Evolutionary conservation across 2,113 vertebrate species (phyloP).

Genomic region (Oceanodroma tethys): DNA sequence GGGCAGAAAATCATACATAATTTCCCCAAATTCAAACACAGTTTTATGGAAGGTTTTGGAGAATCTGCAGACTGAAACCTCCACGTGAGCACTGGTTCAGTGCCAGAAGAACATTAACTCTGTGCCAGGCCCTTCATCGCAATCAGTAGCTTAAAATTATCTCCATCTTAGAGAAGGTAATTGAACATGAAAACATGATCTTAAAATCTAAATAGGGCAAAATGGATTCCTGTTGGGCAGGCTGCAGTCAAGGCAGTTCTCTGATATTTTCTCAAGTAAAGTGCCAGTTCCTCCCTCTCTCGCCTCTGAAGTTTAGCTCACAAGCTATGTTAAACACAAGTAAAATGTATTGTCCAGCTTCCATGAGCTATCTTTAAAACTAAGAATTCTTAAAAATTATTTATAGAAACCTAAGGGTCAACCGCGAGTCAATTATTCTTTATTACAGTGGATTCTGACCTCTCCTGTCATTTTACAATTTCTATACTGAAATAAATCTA

Average conservation of each 20-base stretch:
- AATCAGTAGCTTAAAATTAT: neutral
- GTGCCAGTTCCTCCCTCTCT: neutral
- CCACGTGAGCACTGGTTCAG: neutral
- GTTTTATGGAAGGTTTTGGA: neutral
- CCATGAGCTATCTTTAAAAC: neutral
- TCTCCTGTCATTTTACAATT: neutral
- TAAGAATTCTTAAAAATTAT: neutral
- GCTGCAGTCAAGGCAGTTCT: neutral
- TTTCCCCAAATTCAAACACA: neutral
- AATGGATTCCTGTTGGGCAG: neutral
- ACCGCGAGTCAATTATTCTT: neutral
- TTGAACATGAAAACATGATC: neutral
- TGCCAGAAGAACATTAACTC: neutral
- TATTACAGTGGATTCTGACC: neutral
- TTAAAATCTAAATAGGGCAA: neutral
- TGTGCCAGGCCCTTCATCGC: neutral
- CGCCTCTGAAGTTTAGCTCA: neutral
- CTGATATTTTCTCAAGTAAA: neutral
- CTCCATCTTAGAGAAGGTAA: neutral
- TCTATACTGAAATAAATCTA: neutral
- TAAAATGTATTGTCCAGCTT: fast-evolving
- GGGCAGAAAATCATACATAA: neutral
- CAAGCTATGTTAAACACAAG: neutral
- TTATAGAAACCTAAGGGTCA: neutral
- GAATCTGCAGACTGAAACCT: neutral